Conservation (phyloP, 2,113 vertebrate species). For the Ammodytes dubius region DNA sequence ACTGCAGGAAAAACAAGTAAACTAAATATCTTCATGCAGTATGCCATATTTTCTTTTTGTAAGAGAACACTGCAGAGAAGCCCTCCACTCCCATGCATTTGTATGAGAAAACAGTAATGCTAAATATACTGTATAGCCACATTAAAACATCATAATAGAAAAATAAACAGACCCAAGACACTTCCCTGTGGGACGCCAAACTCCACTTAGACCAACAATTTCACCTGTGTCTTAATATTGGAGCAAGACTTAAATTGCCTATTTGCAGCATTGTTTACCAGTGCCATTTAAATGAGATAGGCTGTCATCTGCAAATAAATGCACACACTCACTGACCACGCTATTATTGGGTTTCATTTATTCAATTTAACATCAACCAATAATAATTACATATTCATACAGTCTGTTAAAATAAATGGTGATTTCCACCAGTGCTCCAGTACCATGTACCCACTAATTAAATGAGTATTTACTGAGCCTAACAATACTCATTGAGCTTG, state of each 20-base stretch:
- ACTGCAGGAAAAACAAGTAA: background rate
- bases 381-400: conserved; percentile 89
- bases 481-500: background rate
- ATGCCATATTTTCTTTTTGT: background rate
- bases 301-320: background rate
- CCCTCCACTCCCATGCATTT: background rate
- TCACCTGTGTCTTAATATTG: background rate
- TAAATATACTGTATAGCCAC: too few relatives aligned
- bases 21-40: background rate
- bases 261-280: background rate
- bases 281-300: background rate
- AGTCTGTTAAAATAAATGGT: conserved; percentile 88
- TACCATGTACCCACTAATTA: conserved; percentile 9
- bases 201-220: background rate
- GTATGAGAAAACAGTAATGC: background rate
- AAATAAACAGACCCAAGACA: background rate
- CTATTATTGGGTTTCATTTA: conserved; percentile 91
- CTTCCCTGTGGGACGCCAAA: conserved; percentile 9
- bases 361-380: conserved; percentile 88
- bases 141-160: too few relatives aligned
- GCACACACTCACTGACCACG: conserved; percentile 83
- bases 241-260: background rate
- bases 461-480: background rate
- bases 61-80: background rate
- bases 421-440: conserved; percentile 4